Conservation (phyloP, 2,888 invertebrate species). For the Thymelicus sylvestris region DNA sequence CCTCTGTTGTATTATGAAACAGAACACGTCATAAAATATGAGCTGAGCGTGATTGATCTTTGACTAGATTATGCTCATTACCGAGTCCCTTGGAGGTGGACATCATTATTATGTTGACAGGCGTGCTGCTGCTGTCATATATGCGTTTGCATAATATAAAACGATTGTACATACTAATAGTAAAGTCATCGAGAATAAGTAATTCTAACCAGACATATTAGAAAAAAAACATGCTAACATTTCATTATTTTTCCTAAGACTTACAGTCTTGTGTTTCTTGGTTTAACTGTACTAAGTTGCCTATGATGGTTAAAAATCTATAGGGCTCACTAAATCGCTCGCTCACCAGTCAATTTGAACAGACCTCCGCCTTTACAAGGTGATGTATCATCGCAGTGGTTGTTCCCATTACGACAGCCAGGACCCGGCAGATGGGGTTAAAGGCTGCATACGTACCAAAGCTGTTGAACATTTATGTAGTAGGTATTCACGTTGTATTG, state of each 20-base stretch:
- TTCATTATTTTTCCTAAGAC: no score
- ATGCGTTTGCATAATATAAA: slow-evolving; percentile 29
- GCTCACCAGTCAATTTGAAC: slow-evolving; percentile 35
- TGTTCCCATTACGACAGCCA: slow-evolving; percentile 35
- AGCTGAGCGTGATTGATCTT: slow-evolving; percentile 34
- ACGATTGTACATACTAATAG: slow-evolving; percentile 7
- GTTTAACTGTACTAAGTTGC: no score
- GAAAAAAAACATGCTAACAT: no score
- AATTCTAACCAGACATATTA: no score
- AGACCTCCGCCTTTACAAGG: slow-evolving; percentile 40
- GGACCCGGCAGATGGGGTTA: slow-evolving; percentile 22
- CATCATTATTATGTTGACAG: slow-evolving; percentile 32
- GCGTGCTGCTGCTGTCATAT: slow-evolving; percentile 19
- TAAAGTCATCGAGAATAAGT: no score
- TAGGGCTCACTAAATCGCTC: slow-evolving; percentile 10
- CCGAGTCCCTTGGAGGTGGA: slow-evolving; percentile 25
- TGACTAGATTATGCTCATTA: slow-evolving; percentile 35
- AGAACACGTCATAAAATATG: slow-evolving; percentile 37
- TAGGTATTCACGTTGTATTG: neutral
- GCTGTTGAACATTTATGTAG: slow-evolving; percentile 22
- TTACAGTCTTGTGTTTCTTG: no score
- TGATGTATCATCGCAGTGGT: slow-evolving; percentile 41
- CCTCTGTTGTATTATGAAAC: slow-evolving; percentile 26
- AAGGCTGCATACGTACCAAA: slow-evolving; percentile 33
- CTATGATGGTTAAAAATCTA: no score